Percentiles rank a stretch among this genome's conserved stretches.
These are phyloP conservation scores for Oryzaephilus surinamensis DNA, from an alignment of 1,140 invertebrate genomes.

Conservation along the genomic window DNA sequence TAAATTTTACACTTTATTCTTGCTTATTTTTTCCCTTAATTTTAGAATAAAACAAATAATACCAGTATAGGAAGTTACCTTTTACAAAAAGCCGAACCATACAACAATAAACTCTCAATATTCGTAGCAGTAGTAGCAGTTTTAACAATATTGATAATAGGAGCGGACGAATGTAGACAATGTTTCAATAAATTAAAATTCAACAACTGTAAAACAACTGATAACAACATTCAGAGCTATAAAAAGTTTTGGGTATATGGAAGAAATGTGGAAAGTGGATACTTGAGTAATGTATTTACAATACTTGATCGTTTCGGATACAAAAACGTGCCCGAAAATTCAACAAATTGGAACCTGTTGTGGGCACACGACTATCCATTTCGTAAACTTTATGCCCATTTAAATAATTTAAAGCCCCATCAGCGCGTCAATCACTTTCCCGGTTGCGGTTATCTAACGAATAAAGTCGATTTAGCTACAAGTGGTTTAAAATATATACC, in stretches of 20 bases:
- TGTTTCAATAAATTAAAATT: constrained; percentile 16
- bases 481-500: constrained; percentile 68
- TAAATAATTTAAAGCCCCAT: constrained; percentile 55
- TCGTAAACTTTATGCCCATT: constrained; percentile 43
- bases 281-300: constrained; percentile 67
- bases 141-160: constrained; percentile 21
- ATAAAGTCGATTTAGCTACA: constrained; percentile 85
- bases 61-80: no score
- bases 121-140: constrained; percentile 18
- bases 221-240: background rate
- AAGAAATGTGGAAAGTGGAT: constrained; percentile 45
- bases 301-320: constrained; percentile 67
- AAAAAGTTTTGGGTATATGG: constrained; percentile 43
- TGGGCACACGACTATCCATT: constrained; percentile 96
- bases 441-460: constrained; percentile 88
- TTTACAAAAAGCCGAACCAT: no score
- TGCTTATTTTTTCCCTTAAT: no score
- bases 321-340: constrained; percentile 43
- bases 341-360: constrained; percentile 70
- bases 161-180: constrained; percentile 23
- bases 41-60: no score
- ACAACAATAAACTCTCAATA: no score
- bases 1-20: no score
- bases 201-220: background rate
- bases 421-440: constrained; percentile 92